Conservation (phyloP, 2,888 invertebrate species). For the Beris chalybata region DNA sequence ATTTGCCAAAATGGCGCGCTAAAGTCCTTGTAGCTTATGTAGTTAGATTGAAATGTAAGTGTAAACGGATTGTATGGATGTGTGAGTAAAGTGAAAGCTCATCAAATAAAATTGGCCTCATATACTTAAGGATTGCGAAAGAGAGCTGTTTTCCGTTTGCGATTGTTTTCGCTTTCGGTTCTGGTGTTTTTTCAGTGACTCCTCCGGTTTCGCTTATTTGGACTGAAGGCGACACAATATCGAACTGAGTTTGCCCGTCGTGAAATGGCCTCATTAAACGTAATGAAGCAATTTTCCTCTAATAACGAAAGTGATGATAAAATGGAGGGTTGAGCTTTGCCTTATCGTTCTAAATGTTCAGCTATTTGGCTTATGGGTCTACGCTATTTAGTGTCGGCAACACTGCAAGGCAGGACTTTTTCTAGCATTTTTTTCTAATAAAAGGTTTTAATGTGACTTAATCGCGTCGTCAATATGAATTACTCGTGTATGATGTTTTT, state of each 20-base stretch:
- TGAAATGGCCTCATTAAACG: constrained; percentile 37
- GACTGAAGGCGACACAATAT: constrained; percentile 35
- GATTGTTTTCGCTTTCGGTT: constrained; percentile 36
- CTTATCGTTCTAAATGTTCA: constrained; percentile 29
- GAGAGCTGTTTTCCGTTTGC: constrained; percentile 31
- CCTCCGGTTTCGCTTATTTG: constrained; percentile 9
- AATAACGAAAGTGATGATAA: constrained; percentile 38
- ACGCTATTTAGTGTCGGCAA: constrained; percentile 15
- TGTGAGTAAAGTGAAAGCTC: not conserved
- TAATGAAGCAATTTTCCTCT: constrained; percentile 39
- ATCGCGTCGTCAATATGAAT: constrained; percentile 20
- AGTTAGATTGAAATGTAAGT: constrained; percentile 27
- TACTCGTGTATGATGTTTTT: too few relatives aligned
- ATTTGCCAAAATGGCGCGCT: constrained; percentile 7
- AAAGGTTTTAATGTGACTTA: constrained; percentile 27
- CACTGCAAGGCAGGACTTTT: not conserved
- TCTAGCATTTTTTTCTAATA: constrained; percentile 15
- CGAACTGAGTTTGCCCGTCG: constrained; percentile 36
- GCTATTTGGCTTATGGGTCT: constrained; percentile 25
- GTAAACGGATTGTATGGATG: constrained; percentile 13
- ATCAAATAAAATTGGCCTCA: constrained; percentile 15
- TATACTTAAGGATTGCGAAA: constrained; percentile 15
- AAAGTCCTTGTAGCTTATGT: not conserved
- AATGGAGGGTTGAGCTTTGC: constrained; percentile 30
- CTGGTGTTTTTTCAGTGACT: constrained; percentile 10